Evolutionary conservation across 2,888 invertebrate species (phyloP).

Genomic region (Octodonta nipae): DNA sequence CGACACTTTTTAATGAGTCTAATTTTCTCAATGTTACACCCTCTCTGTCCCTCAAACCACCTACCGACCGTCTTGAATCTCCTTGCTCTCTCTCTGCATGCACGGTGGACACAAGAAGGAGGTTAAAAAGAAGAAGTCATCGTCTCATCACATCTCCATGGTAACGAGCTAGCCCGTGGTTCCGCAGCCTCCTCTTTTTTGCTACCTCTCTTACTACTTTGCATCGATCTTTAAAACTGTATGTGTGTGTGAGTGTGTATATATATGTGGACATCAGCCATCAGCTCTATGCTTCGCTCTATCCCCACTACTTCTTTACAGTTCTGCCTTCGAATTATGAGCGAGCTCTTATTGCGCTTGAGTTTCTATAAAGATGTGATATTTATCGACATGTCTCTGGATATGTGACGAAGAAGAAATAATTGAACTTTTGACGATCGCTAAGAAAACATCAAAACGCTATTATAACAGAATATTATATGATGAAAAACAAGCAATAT

Average conservation of each 20-base stretch:
- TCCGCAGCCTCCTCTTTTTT: constrained; percentile 21
- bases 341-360: too few species aligned
- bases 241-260: constrained; percentile 19
- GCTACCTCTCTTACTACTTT: constrained; percentile 30
- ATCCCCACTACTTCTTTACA: constrained; percentile 1
- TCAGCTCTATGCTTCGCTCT: constrained; percentile 11
- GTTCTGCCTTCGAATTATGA: background rate
- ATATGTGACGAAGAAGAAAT: too few species aligned
- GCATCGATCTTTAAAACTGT: constrained; percentile 40
- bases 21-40: constrained; percentile 5
- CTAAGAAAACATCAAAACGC: too few species aligned
- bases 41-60: constrained; percentile 3
- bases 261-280: constrained; percentile 23
- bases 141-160: constrained; percentile 40
- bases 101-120: constrained; percentile 35
- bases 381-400: too few species aligned
- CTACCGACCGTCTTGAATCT: too few species aligned
- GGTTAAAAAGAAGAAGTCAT: constrained; percentile 38
- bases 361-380: too few species aligned
- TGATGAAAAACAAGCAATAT: too few species aligned
- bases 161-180: constrained; percentile 39
- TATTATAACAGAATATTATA: too few species aligned
- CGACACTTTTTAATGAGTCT: constrained; percentile 1
- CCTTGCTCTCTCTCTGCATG: constrained; percentile 17
- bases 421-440: too few species aligned